phyloP scores from a whole-genome alignment of 2,888 invertebrate genomes.

The Noctua janthe region DNA sequence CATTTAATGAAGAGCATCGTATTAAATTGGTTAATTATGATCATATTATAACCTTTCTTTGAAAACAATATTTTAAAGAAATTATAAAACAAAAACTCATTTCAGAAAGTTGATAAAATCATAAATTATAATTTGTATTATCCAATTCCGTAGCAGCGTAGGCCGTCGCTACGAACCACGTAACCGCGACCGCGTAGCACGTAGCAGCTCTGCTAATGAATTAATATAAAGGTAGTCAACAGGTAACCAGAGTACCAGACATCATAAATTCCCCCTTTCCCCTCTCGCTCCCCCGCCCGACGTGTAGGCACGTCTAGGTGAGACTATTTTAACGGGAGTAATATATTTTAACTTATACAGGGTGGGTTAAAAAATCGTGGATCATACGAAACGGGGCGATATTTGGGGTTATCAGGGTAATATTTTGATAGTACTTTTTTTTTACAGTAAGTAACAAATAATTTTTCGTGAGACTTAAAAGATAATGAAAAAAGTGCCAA shows the following conservation, averaged over 20 bases:
- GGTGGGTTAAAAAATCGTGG: too few species aligned
- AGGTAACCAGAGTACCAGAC: slow-evolving; percentile 19
- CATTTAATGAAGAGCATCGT: background rate
- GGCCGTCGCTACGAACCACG: slow-evolving; percentile 12
- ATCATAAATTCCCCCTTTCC: background rate
- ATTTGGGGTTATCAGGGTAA: too few species aligned
- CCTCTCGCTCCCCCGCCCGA: too few species aligned
- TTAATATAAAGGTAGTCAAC: slow-evolving; percentile 25
- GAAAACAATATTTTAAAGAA: background rate
- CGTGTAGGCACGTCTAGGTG: background rate
- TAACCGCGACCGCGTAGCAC: slow-evolving; percentile 31
- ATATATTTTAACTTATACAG: background rate
- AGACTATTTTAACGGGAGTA: background rate
- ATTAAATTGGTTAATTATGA: background rate
- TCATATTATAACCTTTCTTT: background rate
- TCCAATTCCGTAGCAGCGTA: slow-evolving; percentile 8
- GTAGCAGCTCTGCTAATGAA: slow-evolving; percentile 27
- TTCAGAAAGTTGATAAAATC: background rate
- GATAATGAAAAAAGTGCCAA: too few species aligned
- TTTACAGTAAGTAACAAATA: too few species aligned
- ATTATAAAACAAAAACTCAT: background rate
- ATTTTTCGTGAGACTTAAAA: too few species aligned
- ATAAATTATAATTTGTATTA: background rate
- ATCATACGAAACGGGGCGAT: too few species aligned
- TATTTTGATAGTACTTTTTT: too few species aligned